Percentiles rank a stretch among this genome's conserved stretches.
Conservation (phyloP, 2,888 invertebrate genomes). For the Archaeoteleia sp. region DNA sequence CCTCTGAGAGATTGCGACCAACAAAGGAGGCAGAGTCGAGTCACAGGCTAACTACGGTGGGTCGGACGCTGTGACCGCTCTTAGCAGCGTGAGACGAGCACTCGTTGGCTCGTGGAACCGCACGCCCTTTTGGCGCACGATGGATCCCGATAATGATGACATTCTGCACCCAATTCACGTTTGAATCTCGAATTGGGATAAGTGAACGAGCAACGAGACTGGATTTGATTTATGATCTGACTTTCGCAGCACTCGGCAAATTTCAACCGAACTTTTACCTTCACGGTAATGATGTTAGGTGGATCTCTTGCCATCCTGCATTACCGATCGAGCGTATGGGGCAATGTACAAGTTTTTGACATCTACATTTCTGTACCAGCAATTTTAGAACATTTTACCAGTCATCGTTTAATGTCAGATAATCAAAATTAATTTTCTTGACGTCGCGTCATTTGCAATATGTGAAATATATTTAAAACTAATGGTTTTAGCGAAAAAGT, state of each 20-base stretch:
- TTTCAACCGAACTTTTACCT: neutral
- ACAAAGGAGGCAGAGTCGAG: conserved; percentile 36
- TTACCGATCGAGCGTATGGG: too few species aligned
- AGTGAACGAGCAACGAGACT: conserved; percentile 14
- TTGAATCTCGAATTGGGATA: conserved; percentile 26
- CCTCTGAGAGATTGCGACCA: too few species aligned
- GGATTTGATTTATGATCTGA: conserved; percentile 13
- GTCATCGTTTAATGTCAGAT: too few species aligned
- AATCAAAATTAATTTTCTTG: too few species aligned
- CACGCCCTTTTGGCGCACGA: conserved; percentile 31
- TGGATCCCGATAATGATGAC: conserved; percentile 42
- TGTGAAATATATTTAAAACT: too few species aligned
- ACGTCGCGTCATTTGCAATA: too few species aligned
- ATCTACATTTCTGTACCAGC: too few species aligned
- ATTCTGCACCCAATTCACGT: conserved; percentile 46
- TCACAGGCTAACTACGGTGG: conserved; percentile 24
- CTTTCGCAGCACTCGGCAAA: conserved; percentile 2
- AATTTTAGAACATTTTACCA: too few species aligned
- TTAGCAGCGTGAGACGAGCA: conserved; percentile 26
- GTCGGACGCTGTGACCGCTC: conserved; percentile 4
- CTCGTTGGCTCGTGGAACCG: too few species aligned
- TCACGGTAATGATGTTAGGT: neutral
- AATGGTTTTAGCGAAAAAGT: too few species aligned
- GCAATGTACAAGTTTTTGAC: too few species aligned
- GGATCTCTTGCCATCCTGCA: too few species aligned